Evolutionary conservation across 2,888 invertebrate genomes (phyloP), one percentile per base, ranked within the genome.

Genomic region (Craniophora ligustri): DNA sequence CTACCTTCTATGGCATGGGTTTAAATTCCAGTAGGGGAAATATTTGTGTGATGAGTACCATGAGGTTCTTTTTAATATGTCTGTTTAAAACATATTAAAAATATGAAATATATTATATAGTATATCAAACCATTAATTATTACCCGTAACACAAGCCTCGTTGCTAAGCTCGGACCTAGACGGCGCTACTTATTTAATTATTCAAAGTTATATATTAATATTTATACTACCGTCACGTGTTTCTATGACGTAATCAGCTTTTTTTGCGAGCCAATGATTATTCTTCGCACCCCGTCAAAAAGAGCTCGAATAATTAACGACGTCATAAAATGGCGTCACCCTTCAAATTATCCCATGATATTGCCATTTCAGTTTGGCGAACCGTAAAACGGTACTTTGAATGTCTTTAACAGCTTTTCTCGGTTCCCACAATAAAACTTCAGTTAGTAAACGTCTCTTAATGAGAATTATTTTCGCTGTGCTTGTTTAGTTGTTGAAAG

Each of bases 401-500:
- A 59, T 62, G 57, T 56, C 59, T 67, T 65, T 56, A 58, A 68
- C 54, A 54, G 61, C 56, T 63, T 54, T 18, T 21, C 31, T 21
- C 18, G 36, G 53, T 56, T 55, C 50, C 48, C 51, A 64, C 66
- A 70, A 64, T 68, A 69, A 68, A 65, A 66, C 49, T 60, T 51
- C 35, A 60, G 61, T 76, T 76, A 39, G 66, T 69, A 76, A 78
- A 79, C 72, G 45, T 41, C 47, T 32, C 55, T 53, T 75, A 74
- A 75, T 78, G 58, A 68, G 58, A 64, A 61, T 68, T 71, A 74
- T 72, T 74, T 64, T 48, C 42, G 65, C 45, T 53, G 23, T 41
- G 45, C 54, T 67, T 56, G 70, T 69, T 57, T 45, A 8, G 23
- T 41, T 73, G 65, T 60, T 31, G 54, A n/a, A 2, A 62, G 57